Evolutionary conservation across 2,797 vertebrate genomes (phyloP), one percentile per base, ranked within the genome.

Genomic region (Helicolenus hilgendorfi): DNA sequence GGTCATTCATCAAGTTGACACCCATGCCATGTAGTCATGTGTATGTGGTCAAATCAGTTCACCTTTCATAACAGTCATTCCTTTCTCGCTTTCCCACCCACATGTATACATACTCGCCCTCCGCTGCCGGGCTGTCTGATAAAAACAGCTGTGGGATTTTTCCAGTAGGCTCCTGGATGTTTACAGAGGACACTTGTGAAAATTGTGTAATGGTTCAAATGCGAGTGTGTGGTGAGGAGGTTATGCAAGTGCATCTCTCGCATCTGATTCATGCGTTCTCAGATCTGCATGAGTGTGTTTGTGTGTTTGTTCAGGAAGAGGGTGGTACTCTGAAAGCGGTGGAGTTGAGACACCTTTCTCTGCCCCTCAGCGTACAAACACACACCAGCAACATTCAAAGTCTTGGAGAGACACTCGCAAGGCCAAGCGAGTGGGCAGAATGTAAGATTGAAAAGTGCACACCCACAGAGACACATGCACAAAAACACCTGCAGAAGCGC

Each of bases 181-280:
- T 93, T 86, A 87, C 89, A 76, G 56, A 88, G 78, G 85, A 89
- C 85, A 86, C 84, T 85, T 90, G 79, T 91, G 88, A 94, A 20
- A 91, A 93, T 93, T 88, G 88, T 87, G 87, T 94, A 91, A 94
- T 84, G 73, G 87, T 92, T 96, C 90, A 88, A 88, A 90, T 87
- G 91, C 77, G 89, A 70, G 79, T 71, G 86, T 95, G 93, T 91
- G 90, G 86, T 90, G 87, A 90, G 91, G 84, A 90, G 78, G 81
- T 95, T 95, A 92, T 88, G 81, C 89, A 95, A 95, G 90, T 81
- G 81, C 85, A 88, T 90, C 72, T 91, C 81, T 92, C 88, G 68
- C 55, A 1, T 89, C 93, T 96, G 94, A 95, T 94, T 96, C 94
- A 95, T 94, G 83, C 58, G 10, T 93, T 90, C 81, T 95, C 88